These are phyloP conservation scores for Amphimallon solstitiale DNA, from an alignment of 2,888 invertebrate species.

Conservation along the genomic window DNA sequence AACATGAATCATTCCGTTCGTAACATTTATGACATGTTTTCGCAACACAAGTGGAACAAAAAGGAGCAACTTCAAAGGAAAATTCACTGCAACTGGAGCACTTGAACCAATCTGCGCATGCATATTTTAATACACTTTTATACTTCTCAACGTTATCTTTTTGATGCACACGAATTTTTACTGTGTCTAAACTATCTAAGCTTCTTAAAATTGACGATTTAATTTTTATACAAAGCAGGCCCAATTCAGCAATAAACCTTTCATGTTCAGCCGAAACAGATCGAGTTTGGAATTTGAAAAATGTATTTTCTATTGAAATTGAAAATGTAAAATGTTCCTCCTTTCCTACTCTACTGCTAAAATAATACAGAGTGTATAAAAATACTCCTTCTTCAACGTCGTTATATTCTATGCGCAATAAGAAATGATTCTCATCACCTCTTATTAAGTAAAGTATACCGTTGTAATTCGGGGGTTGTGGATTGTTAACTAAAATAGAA, in stretches of 20 bases:
- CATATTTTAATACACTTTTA: no score
- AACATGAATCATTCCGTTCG: no score
- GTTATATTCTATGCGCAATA: not conserved
- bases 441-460: not conserved
- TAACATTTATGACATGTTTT: not conserved
- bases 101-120: not conserved
- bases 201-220: no score
- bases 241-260: no score
- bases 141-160: no score
- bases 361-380: constrained; percentile 3
- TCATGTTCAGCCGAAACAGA: no score
- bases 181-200: no score
- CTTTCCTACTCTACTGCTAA: not conserved
- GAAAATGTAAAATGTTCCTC: no score
- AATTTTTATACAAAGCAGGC: no score
- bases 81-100: not conserved
- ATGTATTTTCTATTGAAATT: no score
- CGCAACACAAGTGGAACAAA: not conserved
- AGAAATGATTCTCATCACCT: not conserved
- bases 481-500: not conserved
- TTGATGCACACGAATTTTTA: no score
- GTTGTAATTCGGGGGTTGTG: not conserved
- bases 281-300: no score
- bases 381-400: not conserved
- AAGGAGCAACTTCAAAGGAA: not conserved